A percentile compares a stretch with the other conserved stretches of the same genome.
phyloP scores from a whole-genome alignment of 2,797 vertebrate genomes.

The Sternarchorhynchus goeldii region DNA sequence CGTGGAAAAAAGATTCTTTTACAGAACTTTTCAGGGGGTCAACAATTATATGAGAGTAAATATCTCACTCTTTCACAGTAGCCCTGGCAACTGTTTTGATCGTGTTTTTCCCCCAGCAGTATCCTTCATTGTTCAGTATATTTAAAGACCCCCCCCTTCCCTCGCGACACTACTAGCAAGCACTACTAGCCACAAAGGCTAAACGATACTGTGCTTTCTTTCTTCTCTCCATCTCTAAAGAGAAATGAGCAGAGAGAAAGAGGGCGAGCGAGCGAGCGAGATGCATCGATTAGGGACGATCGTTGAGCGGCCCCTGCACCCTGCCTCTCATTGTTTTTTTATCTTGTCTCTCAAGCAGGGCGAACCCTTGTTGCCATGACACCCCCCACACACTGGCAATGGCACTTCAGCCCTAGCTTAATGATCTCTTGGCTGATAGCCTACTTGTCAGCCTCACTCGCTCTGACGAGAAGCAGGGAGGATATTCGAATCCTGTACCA shows the following conservation, averaged over 20 bases:
- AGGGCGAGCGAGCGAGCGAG: slow-evolving; percentile 57
- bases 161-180: neutral
- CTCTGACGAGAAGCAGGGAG: slow-evolving; percentile 68
- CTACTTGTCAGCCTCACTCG: slow-evolving; percentile 80
- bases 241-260: slow-evolving; percentile 49
- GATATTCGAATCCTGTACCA: slow-evolving; percentile 51
- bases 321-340: slow-evolving; percentile 80
- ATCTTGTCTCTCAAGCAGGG: slow-evolving; percentile 77
- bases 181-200: slow-evolving; percentile 53
- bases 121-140: slow-evolving; percentile 47
- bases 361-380: slow-evolving; percentile 82
- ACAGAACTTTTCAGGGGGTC: slow-evolving; percentile 43
- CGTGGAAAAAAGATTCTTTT: slow-evolving; percentile 31
- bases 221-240: slow-evolving; percentile 52
- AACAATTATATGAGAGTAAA: slow-evolving; percentile 38
- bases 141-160: slow-evolving; percentile 49
- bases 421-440: slow-evolving; percentile 86
- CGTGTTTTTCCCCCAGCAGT: slow-evolving; percentile 35
- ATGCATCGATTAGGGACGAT: slow-evolving; percentile 79
- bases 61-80: slow-evolving; percentile 42
- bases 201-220: slow-evolving; percentile 55
- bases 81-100: slow-evolving; percentile 42
- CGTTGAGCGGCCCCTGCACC: slow-evolving; percentile 72
- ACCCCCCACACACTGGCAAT: slow-evolving; percentile 74
- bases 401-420: slow-evolving; percentile 85